phyloP scores from a whole-genome alignment of 92 coral and sea anemone genomes.

The Galaxea fascicularis region DNA sequence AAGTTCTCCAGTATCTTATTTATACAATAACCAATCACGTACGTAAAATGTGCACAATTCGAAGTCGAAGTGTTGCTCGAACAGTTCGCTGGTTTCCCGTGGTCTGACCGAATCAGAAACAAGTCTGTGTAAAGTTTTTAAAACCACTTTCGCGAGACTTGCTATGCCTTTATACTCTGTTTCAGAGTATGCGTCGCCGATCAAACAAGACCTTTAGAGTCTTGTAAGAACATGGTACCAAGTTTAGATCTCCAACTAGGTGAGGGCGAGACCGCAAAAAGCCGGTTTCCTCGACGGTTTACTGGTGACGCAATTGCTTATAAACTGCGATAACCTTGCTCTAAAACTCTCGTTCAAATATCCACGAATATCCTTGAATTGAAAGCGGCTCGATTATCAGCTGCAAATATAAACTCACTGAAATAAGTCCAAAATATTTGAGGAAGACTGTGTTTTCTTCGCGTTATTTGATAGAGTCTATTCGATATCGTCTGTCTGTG shows the following conservation, averaged over 20 bases:
- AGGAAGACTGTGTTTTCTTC: too few species aligned
- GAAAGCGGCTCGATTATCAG: neutral
- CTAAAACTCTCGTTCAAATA: neutral
- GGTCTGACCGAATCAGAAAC: neutral
- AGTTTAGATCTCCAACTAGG: too few species aligned
- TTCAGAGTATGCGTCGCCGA: neutral
- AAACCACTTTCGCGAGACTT: too few species aligned
- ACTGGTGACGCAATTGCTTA: conserved; percentile 16
- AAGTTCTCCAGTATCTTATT: neutral
- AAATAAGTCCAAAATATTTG: neutral
- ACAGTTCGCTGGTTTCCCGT: conserved; percentile 3
- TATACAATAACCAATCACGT: neutral
- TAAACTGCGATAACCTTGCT: neutral
- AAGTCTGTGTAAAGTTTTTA: neutral
- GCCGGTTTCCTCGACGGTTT: too few species aligned
- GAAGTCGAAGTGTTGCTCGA: neutral
- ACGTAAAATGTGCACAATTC: neutral
- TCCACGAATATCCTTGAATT: neutral
- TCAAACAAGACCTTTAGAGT: neutral
- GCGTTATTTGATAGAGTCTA: neutral
- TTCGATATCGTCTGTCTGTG: neutral
- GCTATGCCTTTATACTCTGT: neutral
- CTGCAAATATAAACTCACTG: neutral
- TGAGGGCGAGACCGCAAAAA: too few species aligned
- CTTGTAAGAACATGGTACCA: neutral